A percentile compares a stretch with the other conserved stretches of the same genome.
These are phyloP conservation scores for Saccostrea cuccullata DNA, from an alignment of 1,140 invertebrate species.

Conservation along the genomic window DNA sequence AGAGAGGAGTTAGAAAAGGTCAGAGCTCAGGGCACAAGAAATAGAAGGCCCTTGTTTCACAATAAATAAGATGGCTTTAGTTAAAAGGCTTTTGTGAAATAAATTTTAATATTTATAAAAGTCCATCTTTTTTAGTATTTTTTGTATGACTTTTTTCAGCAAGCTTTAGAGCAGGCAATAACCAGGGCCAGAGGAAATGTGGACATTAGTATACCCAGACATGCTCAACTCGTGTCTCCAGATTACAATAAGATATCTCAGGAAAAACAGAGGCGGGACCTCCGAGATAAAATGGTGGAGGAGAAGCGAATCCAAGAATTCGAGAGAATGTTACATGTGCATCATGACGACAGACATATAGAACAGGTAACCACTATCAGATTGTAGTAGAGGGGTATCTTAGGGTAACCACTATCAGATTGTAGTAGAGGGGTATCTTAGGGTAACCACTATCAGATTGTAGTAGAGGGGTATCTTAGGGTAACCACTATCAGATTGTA, in stretches of 20 bases:
- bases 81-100: background rate
- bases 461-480: too few species aligned
- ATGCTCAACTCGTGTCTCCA: background rate
- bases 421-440: too few species aligned
- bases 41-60: background rate
- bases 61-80: background rate
- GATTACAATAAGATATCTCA: background rate
- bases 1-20: slow-evolving; percentile 51
- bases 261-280: slow-evolving; percentile 43
- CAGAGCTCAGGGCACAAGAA: background rate
- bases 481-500: too few species aligned
- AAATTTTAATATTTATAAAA: too few species aligned
- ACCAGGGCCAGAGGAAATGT: slow-evolving; percentile 24
- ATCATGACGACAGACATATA: slow-evolving; percentile 3
- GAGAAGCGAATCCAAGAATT: slow-evolving; percentile 46
- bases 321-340: slow-evolving; percentile 50
- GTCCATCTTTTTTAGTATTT: too few species aligned
- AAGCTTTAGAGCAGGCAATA: slow-evolving; percentile 44
- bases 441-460: too few species aligned
- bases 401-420: too few species aligned
- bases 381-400: too few species aligned
- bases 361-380: background rate
- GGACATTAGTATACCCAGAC: slow-evolving; percentile 3
- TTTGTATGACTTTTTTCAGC: slow-evolving; percentile 2
- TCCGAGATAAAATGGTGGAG: slow-evolving; percentile 43